Percentiles rank a stretch among this genome's conserved stretches.
These are phyloP conservation scores for Oreochromis mossambicus DNA, from an alignment of 2,797 vertebrate genomes.

Conservation along the genomic window DNA sequence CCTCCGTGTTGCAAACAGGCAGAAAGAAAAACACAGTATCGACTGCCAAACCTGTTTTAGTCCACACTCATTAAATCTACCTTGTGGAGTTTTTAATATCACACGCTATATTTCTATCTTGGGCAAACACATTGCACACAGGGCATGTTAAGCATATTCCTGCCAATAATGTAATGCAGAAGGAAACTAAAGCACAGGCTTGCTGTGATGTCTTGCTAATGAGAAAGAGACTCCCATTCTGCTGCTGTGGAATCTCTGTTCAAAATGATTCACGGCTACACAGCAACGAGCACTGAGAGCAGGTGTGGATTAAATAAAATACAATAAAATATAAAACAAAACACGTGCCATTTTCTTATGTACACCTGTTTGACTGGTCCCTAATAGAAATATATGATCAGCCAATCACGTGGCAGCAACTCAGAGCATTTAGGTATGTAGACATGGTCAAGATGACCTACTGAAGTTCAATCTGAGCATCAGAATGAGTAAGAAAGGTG, in stretches of 20 bases:
- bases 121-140: background rate
- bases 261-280: background rate
- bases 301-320: background rate
- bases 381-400: background rate
- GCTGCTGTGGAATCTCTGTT: background rate
- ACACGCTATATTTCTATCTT: background rate
- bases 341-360: background rate
- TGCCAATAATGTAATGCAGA: background rate
- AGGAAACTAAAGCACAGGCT: background rate
- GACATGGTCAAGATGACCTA: background rate
- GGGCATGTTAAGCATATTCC: background rate
- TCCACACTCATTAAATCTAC: background rate
- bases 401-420: background rate
- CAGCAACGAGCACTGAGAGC: background rate
- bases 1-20: background rate
- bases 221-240: background rate
- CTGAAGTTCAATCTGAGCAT: background rate
- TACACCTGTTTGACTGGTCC: background rate
- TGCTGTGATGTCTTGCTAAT: background rate
- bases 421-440: background rate
- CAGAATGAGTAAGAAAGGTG: background rate
- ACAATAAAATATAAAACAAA: background rate
- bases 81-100: background rate
- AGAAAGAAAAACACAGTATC: background rate
- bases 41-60: background rate